Base-by-base conservation (phyloP, 30 jellyfish, hydroid and myxozoan species). In the Aurelia sp. region DNA sequence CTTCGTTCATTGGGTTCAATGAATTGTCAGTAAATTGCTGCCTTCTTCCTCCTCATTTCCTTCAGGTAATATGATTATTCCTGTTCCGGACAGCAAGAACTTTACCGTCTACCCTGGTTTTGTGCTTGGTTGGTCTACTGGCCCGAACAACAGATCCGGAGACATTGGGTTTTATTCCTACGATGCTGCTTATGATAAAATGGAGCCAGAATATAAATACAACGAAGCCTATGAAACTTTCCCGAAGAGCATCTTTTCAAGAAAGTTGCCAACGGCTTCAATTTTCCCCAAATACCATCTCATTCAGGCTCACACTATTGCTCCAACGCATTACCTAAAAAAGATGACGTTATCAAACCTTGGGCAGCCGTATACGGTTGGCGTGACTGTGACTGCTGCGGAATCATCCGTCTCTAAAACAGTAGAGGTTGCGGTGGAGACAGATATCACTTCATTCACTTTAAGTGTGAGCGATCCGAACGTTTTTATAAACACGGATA, bases 281-380 rank as follows among this genome's bases (percentile, higher is more conserved):
- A 8, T 76, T 33, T 70, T 72, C 81, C n/a, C 64, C 50, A 35
- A 74, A 10, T 74, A 8, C 61, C 96, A 86, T 53, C 81, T 86
- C 8, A 38, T 86, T 35, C 73, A 67, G 6, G 96, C 90, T 16
- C 96, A 86, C 47, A 52, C 86, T 8, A 60, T 50, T 47, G 62
- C 53, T 58, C 90, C 90, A 24, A 78, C 96, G 0, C 53, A 83
- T 76, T 86, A 86, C 86, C 33, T 86, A 41, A 86, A 76, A 70
- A 67, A 75, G 73, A 62, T 86, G 62, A 74, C 85, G 52, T 58
- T 86, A 40, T 11, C 70, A 10, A 53, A 61, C 63, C 83, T 86
- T 2, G 96, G 88, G 1, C 86, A 63, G 62, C 59, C 81, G 51
- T 40, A 65, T 44, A 76, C 82, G 33, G 35, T 86, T 59, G 73